Percentiles rank a stretch among this genome's conserved stretches.
phyloP scores from a whole-genome alignment of 2,113 vertebrate species.

The Oenanthe oenanthe region DNA sequence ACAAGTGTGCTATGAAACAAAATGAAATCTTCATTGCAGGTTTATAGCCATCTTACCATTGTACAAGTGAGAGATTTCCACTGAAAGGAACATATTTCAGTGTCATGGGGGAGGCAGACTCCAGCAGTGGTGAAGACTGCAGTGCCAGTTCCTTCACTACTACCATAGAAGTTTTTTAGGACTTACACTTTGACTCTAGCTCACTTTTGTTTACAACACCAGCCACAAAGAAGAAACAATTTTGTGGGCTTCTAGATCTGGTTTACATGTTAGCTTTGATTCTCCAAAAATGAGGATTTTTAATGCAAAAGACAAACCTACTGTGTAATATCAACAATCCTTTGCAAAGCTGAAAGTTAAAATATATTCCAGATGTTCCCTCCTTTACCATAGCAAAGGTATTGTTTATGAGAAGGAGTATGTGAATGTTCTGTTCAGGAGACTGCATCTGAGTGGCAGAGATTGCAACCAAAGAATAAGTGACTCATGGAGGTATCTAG shows the following conservation, averaged over 20 bases:
- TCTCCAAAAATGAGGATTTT: conserved; percentile 24
- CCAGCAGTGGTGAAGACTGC: conserved; percentile 21
- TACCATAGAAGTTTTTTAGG: conserved; percentile 10
- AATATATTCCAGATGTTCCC: conserved; percentile 65
- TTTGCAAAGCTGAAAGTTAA: conserved; percentile 60
- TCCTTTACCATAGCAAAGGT: conserved; percentile 58
- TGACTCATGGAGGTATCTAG: conserved; percentile 8
- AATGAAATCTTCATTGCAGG: conserved; percentile 61
- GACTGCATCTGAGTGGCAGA: conserved; percentile 36
- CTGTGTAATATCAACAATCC: conserved; percentile 53
- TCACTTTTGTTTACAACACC: conserved; percentile 68
- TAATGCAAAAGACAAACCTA: conserved; percentile 53
- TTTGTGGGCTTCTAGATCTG: conserved; percentile 14
- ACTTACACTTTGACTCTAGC: conserved; percentile 5
- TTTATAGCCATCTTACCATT: conserved; percentile 68
- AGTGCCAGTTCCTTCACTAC: conserved; percentile 25
- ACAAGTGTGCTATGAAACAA: conserved; percentile 46
- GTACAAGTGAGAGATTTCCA: conserved; percentile 65
- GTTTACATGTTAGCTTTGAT: conserved; percentile 29
- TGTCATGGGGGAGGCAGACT: conserved; percentile 48
- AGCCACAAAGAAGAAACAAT: conserved; percentile 39
- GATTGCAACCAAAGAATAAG: conserved; percentile 72
- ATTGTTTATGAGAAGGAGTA: conserved; percentile 61
- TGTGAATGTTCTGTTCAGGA: conserved; percentile 55
- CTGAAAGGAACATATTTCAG: conserved; percentile 57